Conservation (phyloP, 2,888 invertebrate genomes). For the Nowickia ferox region DNA sequence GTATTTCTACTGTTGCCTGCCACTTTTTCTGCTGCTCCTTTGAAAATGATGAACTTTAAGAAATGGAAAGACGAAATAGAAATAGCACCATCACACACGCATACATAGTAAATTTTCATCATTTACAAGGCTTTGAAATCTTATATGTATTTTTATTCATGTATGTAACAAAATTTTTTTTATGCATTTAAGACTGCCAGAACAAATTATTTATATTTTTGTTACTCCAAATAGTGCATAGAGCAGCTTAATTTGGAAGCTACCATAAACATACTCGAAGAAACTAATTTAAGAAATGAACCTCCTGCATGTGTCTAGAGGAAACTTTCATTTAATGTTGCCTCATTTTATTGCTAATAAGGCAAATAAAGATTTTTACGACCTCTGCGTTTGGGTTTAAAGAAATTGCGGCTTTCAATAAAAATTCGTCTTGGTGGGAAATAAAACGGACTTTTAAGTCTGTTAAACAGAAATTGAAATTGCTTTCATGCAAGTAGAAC, state of each 20-base stretch:
- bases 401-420: conserved; percentile 11
- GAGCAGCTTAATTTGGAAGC: neutral
- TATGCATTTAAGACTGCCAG: neutral
- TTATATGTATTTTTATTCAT: conserved; percentile 34
- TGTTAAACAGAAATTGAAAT: neutral
- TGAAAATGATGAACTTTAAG: conserved; percentile 41
- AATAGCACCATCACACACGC: neutral
- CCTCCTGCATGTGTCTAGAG: neutral
- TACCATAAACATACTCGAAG: conserved; percentile 31
- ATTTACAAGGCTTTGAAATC: conserved; percentile 52
- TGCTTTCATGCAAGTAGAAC: too few relatives aligned
- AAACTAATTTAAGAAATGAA: conserved; percentile 9
- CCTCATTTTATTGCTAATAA: conserved; percentile 51
- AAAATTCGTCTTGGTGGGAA: neutral
- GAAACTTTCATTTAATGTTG: conserved; percentile 44
- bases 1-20: conserved; percentile 31
- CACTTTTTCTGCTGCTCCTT: conserved; percentile 33
- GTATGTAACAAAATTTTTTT: conserved; percentile 12
- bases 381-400: conserved; percentile 18
- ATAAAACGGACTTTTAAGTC: conserved; percentile 1
- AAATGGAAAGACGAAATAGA: conserved; percentile 16
- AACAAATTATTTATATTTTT: conserved; percentile 13
- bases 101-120: conserved; percentile 48
- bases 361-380: conserved; percentile 54
- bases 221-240: neutral